phyloP scores from a whole-genome alignment of 2,113 vertebrate genomes.

The Callipepla californica region DNA sequence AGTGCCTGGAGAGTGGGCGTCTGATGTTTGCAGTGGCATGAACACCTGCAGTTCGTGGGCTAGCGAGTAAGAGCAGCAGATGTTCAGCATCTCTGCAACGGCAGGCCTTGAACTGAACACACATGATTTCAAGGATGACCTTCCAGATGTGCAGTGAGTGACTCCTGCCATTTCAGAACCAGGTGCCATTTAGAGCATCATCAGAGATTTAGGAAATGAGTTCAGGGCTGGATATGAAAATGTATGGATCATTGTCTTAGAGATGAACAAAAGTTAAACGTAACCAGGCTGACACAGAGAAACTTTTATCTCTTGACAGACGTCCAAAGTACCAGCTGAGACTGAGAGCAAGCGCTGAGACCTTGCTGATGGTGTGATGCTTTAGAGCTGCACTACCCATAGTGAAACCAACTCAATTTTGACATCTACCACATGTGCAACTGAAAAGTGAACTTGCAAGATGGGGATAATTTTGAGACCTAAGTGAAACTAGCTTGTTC shows the following conservation, averaged over 20 bases:
- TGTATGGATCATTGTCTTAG: not conserved
- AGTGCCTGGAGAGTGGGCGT: accelerated
- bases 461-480: conserved; percentile 3
- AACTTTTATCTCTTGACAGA: conserved; percentile 2
- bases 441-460: conserved; percentile 45
- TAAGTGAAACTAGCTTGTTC: conserved; percentile 39
- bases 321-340: not conserved
- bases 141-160: not conserved
- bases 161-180: not conserved
- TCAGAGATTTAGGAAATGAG: not conserved
- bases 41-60: not conserved
- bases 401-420: conserved; percentile 40
- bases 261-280: not conserved
- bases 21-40: not conserved
- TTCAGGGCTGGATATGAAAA: not conserved
- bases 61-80: not conserved
- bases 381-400: not conserved
- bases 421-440: not conserved
- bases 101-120: not conserved
- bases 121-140: not conserved
- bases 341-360: not conserved
- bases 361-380: not conserved
- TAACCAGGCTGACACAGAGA: not conserved
- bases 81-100: not conserved
- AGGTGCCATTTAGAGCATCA: not conserved